Evolutionary conservation across 2,888 invertebrate species (phyloP).

Genomic region (Erebia palarica): DNA sequence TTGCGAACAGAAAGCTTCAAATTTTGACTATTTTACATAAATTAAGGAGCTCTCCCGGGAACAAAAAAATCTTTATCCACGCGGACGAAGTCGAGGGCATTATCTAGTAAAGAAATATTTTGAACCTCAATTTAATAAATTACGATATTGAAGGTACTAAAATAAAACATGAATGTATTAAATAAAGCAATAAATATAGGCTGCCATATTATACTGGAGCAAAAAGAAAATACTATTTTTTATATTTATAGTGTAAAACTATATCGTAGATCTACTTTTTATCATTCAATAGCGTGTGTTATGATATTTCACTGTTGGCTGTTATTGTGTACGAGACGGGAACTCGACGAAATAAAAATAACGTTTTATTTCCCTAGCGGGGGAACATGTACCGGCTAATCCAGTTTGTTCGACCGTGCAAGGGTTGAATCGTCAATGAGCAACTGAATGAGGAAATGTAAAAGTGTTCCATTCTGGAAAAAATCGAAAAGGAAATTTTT

Average conservation of each 20-base stretch:
- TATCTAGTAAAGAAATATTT: background rate
- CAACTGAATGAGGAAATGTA: slow-evolving; percentile 69
- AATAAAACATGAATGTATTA: too few relatives aligned
- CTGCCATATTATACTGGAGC: too few relatives aligned
- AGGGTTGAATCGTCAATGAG: slow-evolving; percentile 81
- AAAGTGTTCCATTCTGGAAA: slow-evolving; percentile 66
- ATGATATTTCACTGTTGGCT: slow-evolving; percentile 73
- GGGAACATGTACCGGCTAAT: slow-evolving; percentile 78
- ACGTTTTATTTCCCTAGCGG: slow-evolving; percentile 79
- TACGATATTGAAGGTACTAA: too few relatives aligned
- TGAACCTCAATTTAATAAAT: background rate
- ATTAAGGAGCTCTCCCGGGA: too few relatives aligned
- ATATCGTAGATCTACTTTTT: slow-evolving; percentile 45
- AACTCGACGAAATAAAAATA: slow-evolving; percentile 67
- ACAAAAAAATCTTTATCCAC: background rate
- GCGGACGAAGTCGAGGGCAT: too few relatives aligned
- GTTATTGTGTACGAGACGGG: slow-evolving; percentile 68
- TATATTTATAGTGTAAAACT: too few relatives aligned
- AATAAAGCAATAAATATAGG: too few relatives aligned
- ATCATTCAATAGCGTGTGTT: slow-evolving; percentile 58
- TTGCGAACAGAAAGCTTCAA: background rate
- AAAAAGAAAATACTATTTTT: too few relatives aligned
- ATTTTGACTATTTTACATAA: background rate
- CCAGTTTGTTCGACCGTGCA: slow-evolving; percentile 80
- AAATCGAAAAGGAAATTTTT: slow-evolving; percentile 42